Evolutionary conservation across 1,140 invertebrate species (phyloP).

Genomic region (Tachypleus tridentatus): DNA sequence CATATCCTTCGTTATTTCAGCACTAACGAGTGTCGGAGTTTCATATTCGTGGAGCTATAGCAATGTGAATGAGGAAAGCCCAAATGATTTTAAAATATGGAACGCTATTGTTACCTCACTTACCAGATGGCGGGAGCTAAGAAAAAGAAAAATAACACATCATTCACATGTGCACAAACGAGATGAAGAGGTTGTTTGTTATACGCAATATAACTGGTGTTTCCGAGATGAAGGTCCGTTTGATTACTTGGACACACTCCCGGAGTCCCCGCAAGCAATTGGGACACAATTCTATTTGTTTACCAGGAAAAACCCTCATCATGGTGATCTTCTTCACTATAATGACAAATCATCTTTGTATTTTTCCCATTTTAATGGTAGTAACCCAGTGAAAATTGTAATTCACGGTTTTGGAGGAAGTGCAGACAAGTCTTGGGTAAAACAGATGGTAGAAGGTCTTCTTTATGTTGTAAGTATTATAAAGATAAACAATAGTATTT

Average conservation of each 20-base stretch:
- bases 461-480: conserved; percentile 58
- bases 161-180: conserved; percentile 19
- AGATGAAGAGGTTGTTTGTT: conserved; percentile 58
- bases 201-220: conserved; percentile 75
- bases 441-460: conserved; percentile 78
- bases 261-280: conserved; percentile 45
- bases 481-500: conserved; percentile 24
- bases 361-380: conserved; percentile 44
- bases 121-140: conserved; percentile 36
- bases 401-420: conserved; percentile 89
- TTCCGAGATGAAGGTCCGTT: conserved; percentile 72
- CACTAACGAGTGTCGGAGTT: too few relatives aligned
- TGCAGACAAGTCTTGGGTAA: conserved; percentile 80
- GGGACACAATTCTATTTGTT: conserved; percentile 49
- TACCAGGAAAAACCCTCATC: conserved; percentile 31
- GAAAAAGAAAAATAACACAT: conserved; percentile 10
- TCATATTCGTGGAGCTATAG: too few relatives aligned
- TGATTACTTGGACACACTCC: conserved; percentile 77
- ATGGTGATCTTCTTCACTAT: conserved; percentile 22
- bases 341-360: conserved; percentile 17
- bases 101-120: conserved; percentile 44
- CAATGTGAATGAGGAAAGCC: conserved; percentile 27
- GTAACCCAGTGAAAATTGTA: conserved; percentile 70
- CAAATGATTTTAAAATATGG: conserved; percentile 42
- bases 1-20: too few relatives aligned